phyloP scores from a whole-genome alignment of 1,140 invertebrate genomes.

The Schlechtendalia chinensis region DNA sequence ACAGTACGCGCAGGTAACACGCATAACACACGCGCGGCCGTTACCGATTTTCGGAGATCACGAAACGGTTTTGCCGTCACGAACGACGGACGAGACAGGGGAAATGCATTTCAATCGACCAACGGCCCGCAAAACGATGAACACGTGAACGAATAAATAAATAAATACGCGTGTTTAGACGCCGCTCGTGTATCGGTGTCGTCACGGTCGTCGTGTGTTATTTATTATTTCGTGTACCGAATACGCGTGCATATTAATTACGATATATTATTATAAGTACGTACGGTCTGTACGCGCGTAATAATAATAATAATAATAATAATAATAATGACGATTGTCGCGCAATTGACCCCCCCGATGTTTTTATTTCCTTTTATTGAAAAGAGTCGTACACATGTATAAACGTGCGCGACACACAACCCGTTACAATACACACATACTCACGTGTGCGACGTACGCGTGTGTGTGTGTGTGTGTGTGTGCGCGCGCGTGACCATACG shows the following conservation, averaged over 20 bases:
- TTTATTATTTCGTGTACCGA: background rate
- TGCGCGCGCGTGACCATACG: background rate
- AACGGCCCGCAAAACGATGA: too few species aligned
- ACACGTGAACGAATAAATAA: too few species aligned
- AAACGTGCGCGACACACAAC: too few species aligned
- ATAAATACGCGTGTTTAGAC: too few species aligned
- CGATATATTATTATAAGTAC: background rate
- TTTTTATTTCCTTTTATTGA: conserved; percentile 36
- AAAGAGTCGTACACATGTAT: conserved; percentile 20
- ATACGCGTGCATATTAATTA: background rate
- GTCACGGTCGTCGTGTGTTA: background rate
- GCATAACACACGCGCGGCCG: too few species aligned
- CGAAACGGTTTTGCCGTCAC: too few species aligned
- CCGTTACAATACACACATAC: too few species aligned
- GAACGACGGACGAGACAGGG: too few species aligned
- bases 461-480: background rate
- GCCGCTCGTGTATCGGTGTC: too few species aligned
- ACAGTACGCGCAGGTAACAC: too few species aligned
- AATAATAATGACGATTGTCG: conserved; percentile 27
- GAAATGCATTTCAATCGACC: too few species aligned
- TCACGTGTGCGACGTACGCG: background rate
- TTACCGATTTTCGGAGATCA: too few species aligned
- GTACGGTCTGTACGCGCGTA: background rate
- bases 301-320: conserved; percentile 34
- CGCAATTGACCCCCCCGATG: conserved; percentile 30